These are phyloP conservation scores for Notiomystis cincta DNA, from an alignment of 2,113 vertebrate genomes.

Conservation along the genomic window DNA sequence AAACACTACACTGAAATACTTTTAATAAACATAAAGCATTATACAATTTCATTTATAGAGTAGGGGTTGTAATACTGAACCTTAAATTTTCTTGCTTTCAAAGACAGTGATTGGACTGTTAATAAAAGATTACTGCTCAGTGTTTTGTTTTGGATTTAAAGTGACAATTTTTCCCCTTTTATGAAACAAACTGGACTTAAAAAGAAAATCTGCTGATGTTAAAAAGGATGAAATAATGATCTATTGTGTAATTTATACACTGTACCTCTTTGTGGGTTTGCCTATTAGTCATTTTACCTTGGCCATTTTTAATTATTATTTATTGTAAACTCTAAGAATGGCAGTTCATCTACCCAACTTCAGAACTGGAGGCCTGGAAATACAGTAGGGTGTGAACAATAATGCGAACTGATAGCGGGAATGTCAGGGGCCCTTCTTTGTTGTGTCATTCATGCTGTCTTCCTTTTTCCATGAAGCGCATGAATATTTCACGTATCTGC, in stretches of 20 bases:
- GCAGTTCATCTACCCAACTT: slow-evolving; percentile 68
- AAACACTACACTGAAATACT: slow-evolving; percentile 31
- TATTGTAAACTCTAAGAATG: slow-evolving; percentile 58
- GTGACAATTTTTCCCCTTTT: background rate
- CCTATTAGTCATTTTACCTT: slow-evolving; percentile 47
- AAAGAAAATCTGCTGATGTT: background rate
- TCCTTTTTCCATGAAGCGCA: slow-evolving; percentile 82
- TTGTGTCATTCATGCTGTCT: slow-evolving; percentile 98
- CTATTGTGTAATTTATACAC: background rate
- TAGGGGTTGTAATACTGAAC: background rate
- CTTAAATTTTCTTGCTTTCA: background rate
- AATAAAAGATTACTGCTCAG: slow-evolving; percentile 28
- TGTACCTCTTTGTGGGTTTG: slow-evolving; percentile 16
- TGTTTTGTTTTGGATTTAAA: slow-evolving; percentile 5
- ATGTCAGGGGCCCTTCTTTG: slow-evolving; percentile 98
- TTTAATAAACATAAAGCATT: background rate
- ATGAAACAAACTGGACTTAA: background rate
- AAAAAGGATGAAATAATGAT: background rate
- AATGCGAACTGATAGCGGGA: slow-evolving; percentile 81
- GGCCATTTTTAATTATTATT: slow-evolving; percentile 72
- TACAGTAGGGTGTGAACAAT: slow-evolving; percentile 90
- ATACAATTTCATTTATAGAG: background rate
- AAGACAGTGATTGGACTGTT: slow-evolving; percentile 7
- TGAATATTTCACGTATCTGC: slow-evolving; percentile 99
- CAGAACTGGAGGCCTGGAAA: slow-evolving; percentile 77